These are phyloP conservation scores for Phylloscopus trochiloides DNA, from an alignment of 2,113 vertebrate genomes.

Conservation along the genomic window DNA sequence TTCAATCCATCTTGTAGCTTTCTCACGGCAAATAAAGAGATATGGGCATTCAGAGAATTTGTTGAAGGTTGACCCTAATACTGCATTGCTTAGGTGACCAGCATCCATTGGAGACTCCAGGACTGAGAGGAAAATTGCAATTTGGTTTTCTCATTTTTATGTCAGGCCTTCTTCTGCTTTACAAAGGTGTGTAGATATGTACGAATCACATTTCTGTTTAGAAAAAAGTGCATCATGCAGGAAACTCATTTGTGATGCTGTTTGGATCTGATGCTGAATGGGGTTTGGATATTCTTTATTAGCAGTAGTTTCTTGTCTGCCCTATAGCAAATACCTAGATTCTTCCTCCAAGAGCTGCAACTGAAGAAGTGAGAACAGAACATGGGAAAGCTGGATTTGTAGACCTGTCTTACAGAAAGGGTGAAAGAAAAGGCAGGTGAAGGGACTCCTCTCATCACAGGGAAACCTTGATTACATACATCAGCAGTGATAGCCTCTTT, in stretches of 20 bases:
- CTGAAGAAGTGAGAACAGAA: background rate
- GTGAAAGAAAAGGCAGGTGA: background rate
- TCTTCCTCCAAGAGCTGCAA: background rate
- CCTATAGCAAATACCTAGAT: background rate
- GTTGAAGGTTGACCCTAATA: background rate
- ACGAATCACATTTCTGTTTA: background rate
- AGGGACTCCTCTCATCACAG: background rate
- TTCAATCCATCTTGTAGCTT: background rate
- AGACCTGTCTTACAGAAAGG: background rate
- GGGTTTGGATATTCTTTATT: background rate
- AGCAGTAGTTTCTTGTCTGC: background rate
- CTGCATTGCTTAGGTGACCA: background rate
- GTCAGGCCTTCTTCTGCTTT: background rate
- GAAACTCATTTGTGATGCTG: background rate
- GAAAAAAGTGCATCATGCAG: background rate
- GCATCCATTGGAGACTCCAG: background rate
- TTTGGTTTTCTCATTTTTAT: background rate
- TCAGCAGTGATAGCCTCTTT: background rate
- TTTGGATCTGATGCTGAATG: background rate
- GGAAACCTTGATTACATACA: background rate
- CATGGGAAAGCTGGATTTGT: background rate
- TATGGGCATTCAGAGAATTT: background rate
- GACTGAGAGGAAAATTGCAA: background rate
- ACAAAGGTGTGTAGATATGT: background rate
- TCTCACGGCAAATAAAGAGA: background rate